Conservation (phyloP, 1,140 invertebrate genomes). For the Eufriesea mexicana region DNA sequence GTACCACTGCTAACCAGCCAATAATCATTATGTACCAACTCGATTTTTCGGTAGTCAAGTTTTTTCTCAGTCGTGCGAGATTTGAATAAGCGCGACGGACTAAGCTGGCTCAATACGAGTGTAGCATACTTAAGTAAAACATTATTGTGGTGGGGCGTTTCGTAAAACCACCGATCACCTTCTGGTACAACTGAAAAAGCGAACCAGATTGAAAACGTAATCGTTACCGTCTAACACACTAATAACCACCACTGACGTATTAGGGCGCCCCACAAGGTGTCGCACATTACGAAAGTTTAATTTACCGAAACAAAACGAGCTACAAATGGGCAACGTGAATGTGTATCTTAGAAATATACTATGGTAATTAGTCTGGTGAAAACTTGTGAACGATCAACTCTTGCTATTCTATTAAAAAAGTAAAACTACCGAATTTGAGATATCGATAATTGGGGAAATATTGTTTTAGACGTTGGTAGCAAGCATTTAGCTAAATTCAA, state of each 20-base stretch:
- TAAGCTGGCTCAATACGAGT: background rate
- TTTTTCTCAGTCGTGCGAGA: background rate
- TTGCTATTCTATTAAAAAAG: too few species aligned
- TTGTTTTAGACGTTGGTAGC: too few species aligned
- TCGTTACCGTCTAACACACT: background rate
- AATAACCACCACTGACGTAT: background rate
- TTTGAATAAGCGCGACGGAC: conserved; percentile 12
- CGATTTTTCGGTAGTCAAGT: background rate
- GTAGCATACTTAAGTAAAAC: conserved; percentile 36
- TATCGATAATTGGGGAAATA: too few species aligned
- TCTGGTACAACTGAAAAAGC: background rate
- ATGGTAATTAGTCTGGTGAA: too few species aligned
- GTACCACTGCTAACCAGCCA: background rate
- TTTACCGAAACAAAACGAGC: too few species aligned
- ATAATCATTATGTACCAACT: background rate
- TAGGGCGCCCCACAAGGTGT: too few species aligned
- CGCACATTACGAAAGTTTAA: too few species aligned
- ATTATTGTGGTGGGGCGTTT: conserved; percentile 29
- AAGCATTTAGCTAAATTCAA: too few species aligned
- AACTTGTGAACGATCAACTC: too few species aligned
- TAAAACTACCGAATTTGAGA: too few species aligned
- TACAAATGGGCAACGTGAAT: too few species aligned
- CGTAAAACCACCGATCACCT: background rate
- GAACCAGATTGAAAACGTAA: background rate
- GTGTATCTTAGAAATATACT: too few species aligned